Evolutionary conservation across 1,140 invertebrate genomes (phyloP).

Genomic region (Acromyrmex charruanus): DNA sequence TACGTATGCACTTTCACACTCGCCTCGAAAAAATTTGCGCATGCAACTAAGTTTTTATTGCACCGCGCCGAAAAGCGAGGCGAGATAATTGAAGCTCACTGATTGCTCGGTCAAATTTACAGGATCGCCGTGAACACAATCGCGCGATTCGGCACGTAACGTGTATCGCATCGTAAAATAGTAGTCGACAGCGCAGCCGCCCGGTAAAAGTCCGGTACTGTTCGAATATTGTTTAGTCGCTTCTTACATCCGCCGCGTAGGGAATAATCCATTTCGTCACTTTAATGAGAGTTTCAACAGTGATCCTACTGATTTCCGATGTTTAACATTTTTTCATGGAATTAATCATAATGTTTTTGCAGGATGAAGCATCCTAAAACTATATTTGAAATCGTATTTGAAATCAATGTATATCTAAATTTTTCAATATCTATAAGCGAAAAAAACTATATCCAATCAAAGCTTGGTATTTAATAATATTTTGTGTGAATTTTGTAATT

Average conservation of each 20-base stretch:
- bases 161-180: slow-evolving; percentile 51
- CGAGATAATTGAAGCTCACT: slow-evolving; percentile 55
- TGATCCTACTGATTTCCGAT: slow-evolving; percentile 4
- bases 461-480: no score
- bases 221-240: slow-evolving; percentile 37
- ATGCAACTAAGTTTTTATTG: slow-evolving; percentile 33
- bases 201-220: slow-evolving; percentile 12
- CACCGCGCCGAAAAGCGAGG: neutral
- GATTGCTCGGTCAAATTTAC: slow-evolving; percentile 56
- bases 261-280: slow-evolving; percentile 31
- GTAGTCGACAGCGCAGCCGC: neutral
- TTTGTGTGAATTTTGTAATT: no score
- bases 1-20: neutral
- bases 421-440: no score
- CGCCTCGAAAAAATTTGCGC: neutral
- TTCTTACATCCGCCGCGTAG: neutral
- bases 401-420: no score
- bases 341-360: neutral
- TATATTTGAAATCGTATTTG: no score
- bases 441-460: no score
- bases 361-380: neutral
- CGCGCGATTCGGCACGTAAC: slow-evolving; percentile 41
- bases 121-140: slow-evolving; percentile 19
- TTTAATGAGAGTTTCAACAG: slow-evolving; percentile 29
- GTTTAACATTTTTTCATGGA: slow-evolving; percentile 1